A percentile compares a stretch with the other conserved stretches of the same genome.
Evolutionary conservation across 1,140 invertebrate species (phyloP).

Genomic region (Hydropsyche tenuis): DNA sequence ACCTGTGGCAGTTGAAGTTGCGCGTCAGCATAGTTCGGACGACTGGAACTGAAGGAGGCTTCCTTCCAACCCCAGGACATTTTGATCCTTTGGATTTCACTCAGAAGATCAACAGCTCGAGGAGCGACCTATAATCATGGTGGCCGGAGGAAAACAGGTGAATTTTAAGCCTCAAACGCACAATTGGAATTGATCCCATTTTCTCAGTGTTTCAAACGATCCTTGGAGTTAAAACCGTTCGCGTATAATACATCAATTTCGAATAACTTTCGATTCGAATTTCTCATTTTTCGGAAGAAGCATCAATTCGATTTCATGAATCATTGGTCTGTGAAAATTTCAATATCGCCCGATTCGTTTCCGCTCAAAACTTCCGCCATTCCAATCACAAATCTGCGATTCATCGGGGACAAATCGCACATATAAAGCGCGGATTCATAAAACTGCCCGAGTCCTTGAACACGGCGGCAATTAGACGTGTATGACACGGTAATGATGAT

Average conservation of each 20-base stretch:
- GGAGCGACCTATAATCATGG: slow-evolving; percentile 36
- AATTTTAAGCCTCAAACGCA: not conserved
- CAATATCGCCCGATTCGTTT: not conserved
- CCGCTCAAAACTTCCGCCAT: not conserved
- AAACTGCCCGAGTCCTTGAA: not conserved
- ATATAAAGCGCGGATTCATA: not conserved
- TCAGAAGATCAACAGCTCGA: not conserved
- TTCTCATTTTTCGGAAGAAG: no score
- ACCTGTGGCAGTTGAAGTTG: slow-evolving; percentile 6
- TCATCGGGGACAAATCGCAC: not conserved
- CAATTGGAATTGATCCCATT: no score
- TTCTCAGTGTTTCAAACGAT: no score
- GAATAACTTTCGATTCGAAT: no score
- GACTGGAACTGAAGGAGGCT: not conserved
- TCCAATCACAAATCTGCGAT: not conserved
- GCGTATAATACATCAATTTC: no score
- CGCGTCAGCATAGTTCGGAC: not conserved
- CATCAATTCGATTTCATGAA: no score
- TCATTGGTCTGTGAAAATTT: no score
- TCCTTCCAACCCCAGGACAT: no score
- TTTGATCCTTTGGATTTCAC: no score
- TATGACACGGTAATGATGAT: not conserved
- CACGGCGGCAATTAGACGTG: not conserved
- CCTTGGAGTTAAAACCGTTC: no score
- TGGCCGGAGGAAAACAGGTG: slow-evolving; percentile 48